phyloP scores from a whole-genome alignment of 1,140 invertebrate genomes.

The Delia radicum region DNA sequence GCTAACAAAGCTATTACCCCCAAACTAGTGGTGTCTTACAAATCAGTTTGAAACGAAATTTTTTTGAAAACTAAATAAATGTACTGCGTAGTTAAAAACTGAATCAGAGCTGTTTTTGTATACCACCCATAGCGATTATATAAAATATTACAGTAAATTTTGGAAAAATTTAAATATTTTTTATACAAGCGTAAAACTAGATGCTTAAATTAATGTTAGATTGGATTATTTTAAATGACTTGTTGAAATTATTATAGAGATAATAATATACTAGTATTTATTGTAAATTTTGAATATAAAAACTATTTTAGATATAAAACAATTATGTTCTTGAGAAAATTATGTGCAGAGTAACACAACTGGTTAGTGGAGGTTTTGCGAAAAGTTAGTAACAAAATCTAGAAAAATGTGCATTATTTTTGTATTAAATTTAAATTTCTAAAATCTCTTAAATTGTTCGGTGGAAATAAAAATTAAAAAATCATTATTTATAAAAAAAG shows the following conservation, averaged over 20 bases:
- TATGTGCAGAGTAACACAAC: neutral
- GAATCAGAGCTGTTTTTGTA: no score
- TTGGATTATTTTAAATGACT: slow-evolving; percentile 17
- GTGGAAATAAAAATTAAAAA: no score
- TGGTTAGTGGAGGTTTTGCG: neutral
- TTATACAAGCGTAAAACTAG: slow-evolving; percentile 14
- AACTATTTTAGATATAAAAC: neutral
- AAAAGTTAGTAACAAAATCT: neutral
- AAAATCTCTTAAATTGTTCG: no score
- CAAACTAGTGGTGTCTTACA: neutral
- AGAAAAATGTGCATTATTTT: no score
- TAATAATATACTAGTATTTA: no score
- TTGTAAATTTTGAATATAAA: no score
- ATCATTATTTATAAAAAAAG: no score
- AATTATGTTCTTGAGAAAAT: neutral
- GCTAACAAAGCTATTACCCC: neutral
- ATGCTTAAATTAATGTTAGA: slow-evolving; percentile 16
- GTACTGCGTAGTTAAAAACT: neutral
- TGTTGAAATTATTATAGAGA: slow-evolving; percentile 12
- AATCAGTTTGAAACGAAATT: no score
- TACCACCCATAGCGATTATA: slow-evolving; percentile 12
- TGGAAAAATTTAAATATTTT: neutral
- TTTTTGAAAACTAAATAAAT: no score
- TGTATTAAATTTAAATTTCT: no score
- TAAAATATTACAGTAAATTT: neutral